These are phyloP conservation scores for Solenodon paradoxus DNA, from an alignment of 2,113 vertebrate genomes.

Conservation along the genomic window DNA sequence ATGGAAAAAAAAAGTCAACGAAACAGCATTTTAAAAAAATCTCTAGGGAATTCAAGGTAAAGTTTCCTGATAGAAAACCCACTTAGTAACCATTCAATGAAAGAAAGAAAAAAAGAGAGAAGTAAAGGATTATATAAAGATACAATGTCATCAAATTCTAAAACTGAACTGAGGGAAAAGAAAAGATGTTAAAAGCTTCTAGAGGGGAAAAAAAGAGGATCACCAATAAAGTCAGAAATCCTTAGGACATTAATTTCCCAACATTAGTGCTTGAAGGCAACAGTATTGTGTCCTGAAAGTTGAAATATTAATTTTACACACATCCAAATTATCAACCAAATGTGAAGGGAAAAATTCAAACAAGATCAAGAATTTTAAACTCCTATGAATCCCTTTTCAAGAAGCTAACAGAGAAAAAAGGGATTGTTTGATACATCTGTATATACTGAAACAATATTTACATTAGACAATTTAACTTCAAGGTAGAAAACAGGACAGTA, in stretches of 20 bases:
- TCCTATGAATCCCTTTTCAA: not conserved
- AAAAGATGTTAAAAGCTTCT: not conserved
- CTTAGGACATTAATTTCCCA: not conserved
- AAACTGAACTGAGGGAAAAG: not conserved
- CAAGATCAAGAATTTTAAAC: not conserved
- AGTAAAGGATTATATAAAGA: not conserved
- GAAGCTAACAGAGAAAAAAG: not conserved
- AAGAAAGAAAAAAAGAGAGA: not conserved
- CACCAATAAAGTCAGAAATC: not conserved
- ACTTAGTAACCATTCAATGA: not conserved
- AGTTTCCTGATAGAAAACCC: not conserved
- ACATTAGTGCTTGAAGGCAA: not conserved
- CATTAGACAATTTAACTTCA: not conserved
- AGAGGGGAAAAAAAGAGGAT: not conserved
- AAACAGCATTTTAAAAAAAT: not conserved
- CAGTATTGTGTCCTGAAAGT: not conserved
- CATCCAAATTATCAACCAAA: not conserved
- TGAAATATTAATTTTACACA: not conserved
- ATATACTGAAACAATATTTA: not conserved
- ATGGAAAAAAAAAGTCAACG: not conserved
- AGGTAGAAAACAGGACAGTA: not conserved
- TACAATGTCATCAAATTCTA: not conserved
- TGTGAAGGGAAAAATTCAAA: not conserved
- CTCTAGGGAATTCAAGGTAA: not conserved
- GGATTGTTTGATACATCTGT: not conserved